Conservation (phyloP, 2,888 invertebrate genomes). For the Stenodera caucasica region DNA sequence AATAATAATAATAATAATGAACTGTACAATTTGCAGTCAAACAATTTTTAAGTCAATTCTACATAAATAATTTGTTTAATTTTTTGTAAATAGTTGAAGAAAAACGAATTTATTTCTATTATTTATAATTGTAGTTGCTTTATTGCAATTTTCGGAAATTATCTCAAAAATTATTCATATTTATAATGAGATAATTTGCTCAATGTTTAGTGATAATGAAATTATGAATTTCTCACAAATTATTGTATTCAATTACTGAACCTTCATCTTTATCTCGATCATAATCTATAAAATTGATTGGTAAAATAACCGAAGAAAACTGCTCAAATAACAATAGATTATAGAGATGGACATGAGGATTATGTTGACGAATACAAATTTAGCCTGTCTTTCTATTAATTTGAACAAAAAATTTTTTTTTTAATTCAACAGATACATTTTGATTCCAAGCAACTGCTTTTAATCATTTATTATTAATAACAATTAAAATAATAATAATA, state of each 20-base stretch:
- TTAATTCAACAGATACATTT: conserved; percentile 15
- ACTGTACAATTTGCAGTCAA: conserved; percentile 12
- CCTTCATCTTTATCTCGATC: neutral
- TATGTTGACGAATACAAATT: neutral
- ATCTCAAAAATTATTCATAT: neutral
- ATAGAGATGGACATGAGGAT: neutral
- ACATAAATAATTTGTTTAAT: conserved; percentile 40
- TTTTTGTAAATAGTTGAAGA: conserved; percentile 1
- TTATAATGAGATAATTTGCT: conserved; percentile 47
- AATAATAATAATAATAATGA: conserved; percentile 16
- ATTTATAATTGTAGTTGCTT: neutral
- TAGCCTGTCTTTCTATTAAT: neutral
- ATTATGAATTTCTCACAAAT: neutral
- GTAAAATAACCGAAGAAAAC: no score
- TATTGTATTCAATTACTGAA: no score
- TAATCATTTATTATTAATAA: neutral
- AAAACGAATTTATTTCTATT: conserved; percentile 33
- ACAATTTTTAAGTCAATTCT: conserved; percentile 46
- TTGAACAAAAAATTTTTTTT: neutral
- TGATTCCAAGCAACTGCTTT: conserved; percentile 31
- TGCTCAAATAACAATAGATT: no score
- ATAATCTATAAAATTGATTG: neutral
- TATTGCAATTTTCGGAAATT: neutral
- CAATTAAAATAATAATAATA: no score
- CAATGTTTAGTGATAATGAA: conserved; percentile 42